phyloP scores from a whole-genome alignment of 2,113 vertebrate genomes.

The Agapornis roseicollis region DNA sequence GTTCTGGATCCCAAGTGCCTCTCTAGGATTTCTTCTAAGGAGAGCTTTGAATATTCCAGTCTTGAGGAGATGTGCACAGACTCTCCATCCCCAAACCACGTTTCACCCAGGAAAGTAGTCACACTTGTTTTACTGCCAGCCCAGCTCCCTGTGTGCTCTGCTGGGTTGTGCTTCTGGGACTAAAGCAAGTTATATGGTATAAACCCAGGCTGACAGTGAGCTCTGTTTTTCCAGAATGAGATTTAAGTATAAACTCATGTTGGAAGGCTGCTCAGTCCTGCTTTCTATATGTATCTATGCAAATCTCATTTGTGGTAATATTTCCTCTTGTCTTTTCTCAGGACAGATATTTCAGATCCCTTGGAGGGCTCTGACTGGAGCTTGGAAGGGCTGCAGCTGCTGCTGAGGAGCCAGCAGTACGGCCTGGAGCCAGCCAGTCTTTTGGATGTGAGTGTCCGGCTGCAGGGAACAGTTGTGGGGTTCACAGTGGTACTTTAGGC shows the following conservation, averaged over 20 bases:
- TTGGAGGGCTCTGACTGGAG: constrained; percentile 85
- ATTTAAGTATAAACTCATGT: neutral
- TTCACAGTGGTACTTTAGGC: neutral
- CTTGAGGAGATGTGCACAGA: neutral
- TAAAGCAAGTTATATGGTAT: neutral
- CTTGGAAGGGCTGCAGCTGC: constrained; percentile 86
- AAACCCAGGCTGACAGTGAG: neutral
- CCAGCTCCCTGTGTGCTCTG: neutral
- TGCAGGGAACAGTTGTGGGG: neutral
- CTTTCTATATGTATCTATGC: neutral
- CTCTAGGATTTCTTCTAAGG: neutral
- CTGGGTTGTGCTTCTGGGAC: neutral
- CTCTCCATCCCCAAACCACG: neutral
- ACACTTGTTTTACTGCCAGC: neutral
- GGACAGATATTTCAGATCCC: constrained; percentile 77
- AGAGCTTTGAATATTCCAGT: neutral
- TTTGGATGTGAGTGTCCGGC: constrained; percentile 77
- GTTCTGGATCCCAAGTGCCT: neutral
- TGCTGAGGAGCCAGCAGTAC: constrained; percentile 87
- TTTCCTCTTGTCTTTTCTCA: constrained; percentile 53
- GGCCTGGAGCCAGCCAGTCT: constrained; percentile 75
- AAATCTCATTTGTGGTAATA: neutral
- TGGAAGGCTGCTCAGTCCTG: neutral
- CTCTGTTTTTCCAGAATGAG: neutral
- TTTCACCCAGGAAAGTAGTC: neutral